phyloP scores from a whole-genome alignment of 2,888 invertebrate genomes.

The Drosophila vallismaia region DNA sequence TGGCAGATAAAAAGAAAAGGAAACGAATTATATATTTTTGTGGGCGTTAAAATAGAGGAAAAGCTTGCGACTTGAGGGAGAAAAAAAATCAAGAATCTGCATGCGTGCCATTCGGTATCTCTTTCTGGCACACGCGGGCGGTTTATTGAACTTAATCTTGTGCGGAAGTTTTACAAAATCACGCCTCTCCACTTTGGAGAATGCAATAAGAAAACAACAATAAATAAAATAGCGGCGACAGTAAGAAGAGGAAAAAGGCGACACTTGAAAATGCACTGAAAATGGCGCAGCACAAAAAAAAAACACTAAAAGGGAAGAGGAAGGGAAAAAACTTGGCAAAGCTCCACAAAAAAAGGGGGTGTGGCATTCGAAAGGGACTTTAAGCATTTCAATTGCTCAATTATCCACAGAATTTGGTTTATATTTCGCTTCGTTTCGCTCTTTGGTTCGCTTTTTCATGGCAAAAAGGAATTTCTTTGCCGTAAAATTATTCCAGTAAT shows the following conservation, averaged over 20 bases:
- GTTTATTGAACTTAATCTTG: slow-evolving; percentile 73
- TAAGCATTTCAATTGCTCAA: slow-evolving; percentile 29
- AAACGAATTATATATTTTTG: not conserved
- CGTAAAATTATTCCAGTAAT: slow-evolving; percentile 27
- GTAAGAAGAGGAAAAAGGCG: slow-evolving; percentile 9
- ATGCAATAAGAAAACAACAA: slow-evolving; percentile 9
- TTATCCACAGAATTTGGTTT: slow-evolving; percentile 12
- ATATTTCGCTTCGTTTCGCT: not conserved
- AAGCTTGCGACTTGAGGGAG: not conserved
- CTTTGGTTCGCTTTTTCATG: not conserved
- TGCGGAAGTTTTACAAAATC: slow-evolving; percentile 63
- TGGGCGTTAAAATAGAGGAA: not conserved
- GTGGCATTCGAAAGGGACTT: slow-evolving; percentile 34
- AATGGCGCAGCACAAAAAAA: slow-evolving; percentile 58
- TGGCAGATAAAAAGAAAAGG: not conserved
- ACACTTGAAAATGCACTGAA: slow-evolving; percentile 40
- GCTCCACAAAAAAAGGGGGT: slow-evolving; percentile 14
- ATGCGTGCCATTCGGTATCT: not conserved
- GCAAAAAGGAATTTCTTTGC: slow-evolving; percentile 12
- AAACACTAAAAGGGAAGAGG: not conserved
- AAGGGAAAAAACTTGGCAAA: slow-evolving; percentile 23
- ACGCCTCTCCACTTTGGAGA: slow-evolving; percentile 41
- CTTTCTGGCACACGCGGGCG: slow-evolving; percentile 18
- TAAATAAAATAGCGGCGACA: not conserved
- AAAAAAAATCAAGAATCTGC: not conserved